phyloP scores from a whole-genome alignment of 2,888 invertebrate species.

The Drosophila crucigera region DNA sequence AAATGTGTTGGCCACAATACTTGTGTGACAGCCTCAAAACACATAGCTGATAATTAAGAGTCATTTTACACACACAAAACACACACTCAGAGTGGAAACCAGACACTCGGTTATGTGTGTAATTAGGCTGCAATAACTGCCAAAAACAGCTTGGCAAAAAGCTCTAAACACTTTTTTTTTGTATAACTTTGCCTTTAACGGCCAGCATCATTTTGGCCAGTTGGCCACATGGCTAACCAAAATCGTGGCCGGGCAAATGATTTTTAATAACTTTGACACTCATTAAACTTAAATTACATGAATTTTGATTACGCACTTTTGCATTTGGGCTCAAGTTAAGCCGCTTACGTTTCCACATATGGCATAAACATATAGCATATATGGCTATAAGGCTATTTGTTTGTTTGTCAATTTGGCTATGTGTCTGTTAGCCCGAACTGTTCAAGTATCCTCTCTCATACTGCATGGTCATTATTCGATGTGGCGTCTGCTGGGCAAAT shows the following conservation, averaged over 20 bases:
- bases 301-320: conserved; percentile 79
- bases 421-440: conserved; percentile 42
- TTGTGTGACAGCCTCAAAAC: conserved; percentile 23
- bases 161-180: conserved; percentile 64
- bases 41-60: conserved; percentile 54
- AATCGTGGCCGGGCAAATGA: conserved; percentile 72
- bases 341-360: conserved; percentile 71
- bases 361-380: conserved; percentile 25
- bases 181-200: conserved; percentile 45
- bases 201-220: conserved; percentile 2
- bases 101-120: conserved; percentile 30
- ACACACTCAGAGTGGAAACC: conserved; percentile 6
- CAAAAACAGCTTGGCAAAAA: conserved; percentile 62
- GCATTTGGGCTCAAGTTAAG: conserved; percentile 66
- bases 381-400: conserved; percentile 4
- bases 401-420: background rate
- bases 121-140: conserved; percentile 74
- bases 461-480: conserved; percentile 47
- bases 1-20: conserved; percentile 20
- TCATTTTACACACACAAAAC: conserved; percentile 29
- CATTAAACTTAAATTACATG: conserved; percentile 81
- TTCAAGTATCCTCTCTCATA: conserved; percentile 42
- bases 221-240: conserved; percentile 42
- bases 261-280: conserved; percentile 81
- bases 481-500: conserved; percentile 29